Evolutionary conservation across 2,797 vertebrate genomes (phyloP).

Genomic region (Hydrocynus forskahlii): DNA sequence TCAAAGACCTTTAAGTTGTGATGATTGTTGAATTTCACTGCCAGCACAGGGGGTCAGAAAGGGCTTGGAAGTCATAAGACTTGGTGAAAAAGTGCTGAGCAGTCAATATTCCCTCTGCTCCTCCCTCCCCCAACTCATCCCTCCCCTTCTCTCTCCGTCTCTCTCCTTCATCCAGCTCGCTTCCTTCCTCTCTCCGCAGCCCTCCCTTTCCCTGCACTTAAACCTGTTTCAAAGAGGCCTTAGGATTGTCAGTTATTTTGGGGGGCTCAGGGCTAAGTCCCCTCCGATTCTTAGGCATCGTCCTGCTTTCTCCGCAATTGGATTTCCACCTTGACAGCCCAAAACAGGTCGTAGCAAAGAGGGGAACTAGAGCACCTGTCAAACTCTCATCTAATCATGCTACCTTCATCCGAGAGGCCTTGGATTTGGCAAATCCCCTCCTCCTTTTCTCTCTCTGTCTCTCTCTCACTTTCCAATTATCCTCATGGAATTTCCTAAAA

Average conservation of each 20-base stretch:
- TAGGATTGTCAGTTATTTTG: constrained; percentile 63
- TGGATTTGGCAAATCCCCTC: constrained; percentile 63
- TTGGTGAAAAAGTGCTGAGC: constrained; percentile 18
- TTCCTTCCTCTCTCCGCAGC: constrained; percentile 33
- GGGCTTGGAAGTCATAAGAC: constrained; percentile 1
- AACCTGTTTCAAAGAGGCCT: constrained; percentile 58
- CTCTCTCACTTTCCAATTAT: constrained; percentile 53
- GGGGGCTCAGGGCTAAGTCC: constrained; percentile 51
- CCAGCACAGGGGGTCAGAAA: constrained; percentile 2
- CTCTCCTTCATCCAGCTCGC: constrained; percentile 11
- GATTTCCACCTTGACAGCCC: constrained; percentile 55
- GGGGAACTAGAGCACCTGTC: constrained; percentile 65
- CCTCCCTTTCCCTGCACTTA: constrained; percentile 38
- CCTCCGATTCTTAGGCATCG: constrained; percentile 42
- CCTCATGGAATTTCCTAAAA: constrained; percentile 56
- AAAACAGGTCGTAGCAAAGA: constrained; percentile 48
- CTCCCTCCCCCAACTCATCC: constrained; percentile 14
- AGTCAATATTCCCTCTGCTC: neutral
- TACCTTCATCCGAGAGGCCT: constrained; percentile 53
- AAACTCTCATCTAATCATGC: constrained; percentile 53
- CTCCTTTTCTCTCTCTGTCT: neutral
- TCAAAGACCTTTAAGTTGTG: neutral
- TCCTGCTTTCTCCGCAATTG: constrained; percentile 52
- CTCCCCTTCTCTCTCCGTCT: neutral
- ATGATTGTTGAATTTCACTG: neutral